These are phyloP conservation scores for Neoitamus cyanurus DNA, from an alignment of 2,888 invertebrate species.

Conservation along the genomic window DNA sequence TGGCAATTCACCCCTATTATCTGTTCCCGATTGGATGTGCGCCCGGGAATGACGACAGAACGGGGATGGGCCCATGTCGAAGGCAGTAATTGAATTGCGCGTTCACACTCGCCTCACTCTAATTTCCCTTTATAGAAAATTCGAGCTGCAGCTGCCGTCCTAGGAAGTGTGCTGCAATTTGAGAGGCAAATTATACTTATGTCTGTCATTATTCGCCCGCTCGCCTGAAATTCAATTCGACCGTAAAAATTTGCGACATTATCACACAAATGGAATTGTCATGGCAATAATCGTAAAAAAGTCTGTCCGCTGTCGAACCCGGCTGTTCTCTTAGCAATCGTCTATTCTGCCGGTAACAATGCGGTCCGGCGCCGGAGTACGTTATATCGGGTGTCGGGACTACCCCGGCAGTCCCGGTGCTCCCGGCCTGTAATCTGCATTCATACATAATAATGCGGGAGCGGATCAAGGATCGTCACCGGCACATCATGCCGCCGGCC, in stretches of 20 bases:
- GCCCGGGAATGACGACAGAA: background rate
- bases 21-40: background rate
- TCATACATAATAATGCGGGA: slow-evolving; percentile 37
- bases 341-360: background rate
- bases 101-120: background rate
- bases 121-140: slow-evolving; percentile 20
- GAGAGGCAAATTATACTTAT: slow-evolving; percentile 6
- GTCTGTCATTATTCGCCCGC: slow-evolving; percentile 12
- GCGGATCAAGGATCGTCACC: slow-evolving; percentile 21
- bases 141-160: slow-evolving; percentile 20
- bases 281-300: slow-evolving; percentile 32
- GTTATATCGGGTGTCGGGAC: background rate
- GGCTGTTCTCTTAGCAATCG: no score
- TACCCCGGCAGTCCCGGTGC: background rate
- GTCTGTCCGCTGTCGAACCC: no score
- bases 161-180: slow-evolving; percentile 29
- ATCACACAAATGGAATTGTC: slow-evolving; percentile 39
- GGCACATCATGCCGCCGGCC: slow-evolving; percentile 14
- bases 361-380: background rate
- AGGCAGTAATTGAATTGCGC: slow-evolving; percentile 24
- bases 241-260: slow-evolving; percentile 37
- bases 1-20: background rate
- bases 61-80: background rate
- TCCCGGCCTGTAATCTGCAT: slow-evolving; percentile 26
- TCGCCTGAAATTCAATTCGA: slow-evolving; percentile 34